Conservation (phyloP, 2,888 invertebrate species). For the Cosmopolites sordidus region DNA sequence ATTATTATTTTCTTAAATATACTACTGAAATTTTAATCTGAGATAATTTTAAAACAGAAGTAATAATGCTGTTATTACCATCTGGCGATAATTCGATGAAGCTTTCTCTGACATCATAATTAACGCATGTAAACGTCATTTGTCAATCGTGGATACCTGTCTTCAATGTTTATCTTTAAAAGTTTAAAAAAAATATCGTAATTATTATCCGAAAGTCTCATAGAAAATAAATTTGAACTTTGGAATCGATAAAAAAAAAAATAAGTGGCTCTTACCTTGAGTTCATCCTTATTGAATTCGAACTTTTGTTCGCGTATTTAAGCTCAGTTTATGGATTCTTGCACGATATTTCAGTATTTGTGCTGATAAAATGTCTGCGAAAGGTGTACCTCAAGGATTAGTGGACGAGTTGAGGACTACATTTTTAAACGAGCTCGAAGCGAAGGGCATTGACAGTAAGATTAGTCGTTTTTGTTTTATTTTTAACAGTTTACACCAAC, state of each 20-base stretch:
- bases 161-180: no score
- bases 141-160: no score
- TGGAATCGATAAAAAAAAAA: not conserved
- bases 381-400: constrained; percentile 30
- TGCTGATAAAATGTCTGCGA: constrained; percentile 11
- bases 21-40: no score
- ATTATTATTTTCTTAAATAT: no score
- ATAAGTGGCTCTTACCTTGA: not conserved
- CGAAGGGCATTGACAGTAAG: constrained; percentile 39
- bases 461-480: constrained; percentile 5
- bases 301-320: not conserved
- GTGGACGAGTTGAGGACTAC: constrained; percentile 41
- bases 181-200: no score
- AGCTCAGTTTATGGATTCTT: no score
- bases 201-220: not conserved
- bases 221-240: not conserved
- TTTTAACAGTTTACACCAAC: constrained; percentile 4
- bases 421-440: constrained; percentile 40
- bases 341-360: no score
- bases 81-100: no score
- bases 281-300: not conserved
- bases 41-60: no score
- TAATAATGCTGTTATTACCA: no score
- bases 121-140: no score
- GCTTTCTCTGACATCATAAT: no score